Evolutionary conservation across 2,797 vertebrate genomes (phyloP), one percentile per base, ranked within the genome.

Genomic region (Sarcophilus harrisii): DNA sequence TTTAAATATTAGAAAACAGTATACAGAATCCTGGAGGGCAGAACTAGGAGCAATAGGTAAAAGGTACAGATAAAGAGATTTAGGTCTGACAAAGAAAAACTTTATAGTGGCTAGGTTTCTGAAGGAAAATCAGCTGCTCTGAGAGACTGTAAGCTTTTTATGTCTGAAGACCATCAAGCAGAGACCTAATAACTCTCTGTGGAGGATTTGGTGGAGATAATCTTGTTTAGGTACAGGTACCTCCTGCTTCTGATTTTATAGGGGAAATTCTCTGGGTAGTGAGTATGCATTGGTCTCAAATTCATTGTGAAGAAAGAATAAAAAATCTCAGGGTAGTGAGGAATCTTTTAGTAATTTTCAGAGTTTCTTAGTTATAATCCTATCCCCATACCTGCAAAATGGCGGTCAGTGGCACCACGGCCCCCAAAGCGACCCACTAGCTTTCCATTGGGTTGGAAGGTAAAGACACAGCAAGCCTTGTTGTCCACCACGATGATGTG

Each of bases 401-500:
- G 99, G 93, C 99, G 99, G 97, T 99, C 99, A 0, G 99, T 98
- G 0, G 99, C 99, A 96, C 99, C 99, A 0, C 99, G 99, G 96
- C 99, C 99, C 90, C 99, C 99, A 24, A 99, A 99, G 96, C 99
- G 99, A 24, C 99, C 99, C 97, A 99, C 99, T 5, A 99, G 98
- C 97, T 99, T 99, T 93, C 99, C 99, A 0, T 99, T 99, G 97
- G 99, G 99, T 98, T 99, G 99, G 98, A 99, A 99, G 98, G 99
- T 99, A 98, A 99, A 99, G 98, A 99, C 99, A 1, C 99, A 99
- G 98, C 99, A 99, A 49, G 99, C 99, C 97, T 99, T 99, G 99
- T 99, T 99, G 98, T 99, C 99, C 59, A 99, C 99, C n/a, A 99
- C 99, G 52, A 99, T 99, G 97, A 99, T 99, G 98, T 99, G 99